These are phyloP conservation scores for Numida meleagris DNA, from an alignment of 2,113 vertebrate genomes.

Conservation along the genomic window DNA sequence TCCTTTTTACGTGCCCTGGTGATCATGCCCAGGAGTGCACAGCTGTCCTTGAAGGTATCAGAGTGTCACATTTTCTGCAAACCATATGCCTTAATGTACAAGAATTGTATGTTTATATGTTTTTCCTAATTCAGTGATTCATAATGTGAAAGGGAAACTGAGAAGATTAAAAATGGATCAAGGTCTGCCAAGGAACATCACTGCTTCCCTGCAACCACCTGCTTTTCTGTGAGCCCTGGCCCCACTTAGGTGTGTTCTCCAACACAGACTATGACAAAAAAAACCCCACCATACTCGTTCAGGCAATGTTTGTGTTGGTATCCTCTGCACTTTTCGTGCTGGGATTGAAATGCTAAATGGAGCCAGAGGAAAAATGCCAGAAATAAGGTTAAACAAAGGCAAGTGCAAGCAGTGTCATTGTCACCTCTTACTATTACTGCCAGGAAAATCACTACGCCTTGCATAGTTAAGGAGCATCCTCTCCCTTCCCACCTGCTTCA, in stretches of 20 bases:
- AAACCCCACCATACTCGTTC: rapidly evolving
- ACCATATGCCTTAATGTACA: neutral
- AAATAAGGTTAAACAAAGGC: neutral
- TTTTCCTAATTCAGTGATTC: neutral
- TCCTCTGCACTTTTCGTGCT: rapidly evolving
- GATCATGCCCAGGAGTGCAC: neutral
- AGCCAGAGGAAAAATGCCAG: neutral
- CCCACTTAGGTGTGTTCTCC: neutral
- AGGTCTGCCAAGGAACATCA: neutral
- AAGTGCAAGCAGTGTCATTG: neutral
- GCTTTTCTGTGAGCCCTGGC: neutral
- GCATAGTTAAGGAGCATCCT: neutral
- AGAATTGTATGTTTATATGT: neutral
- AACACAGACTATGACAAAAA: neutral
- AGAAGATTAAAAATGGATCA: neutral
- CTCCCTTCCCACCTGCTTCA: neutral
- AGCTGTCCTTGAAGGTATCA: neutral
- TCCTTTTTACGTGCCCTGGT: neutral
- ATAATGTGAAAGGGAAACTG: neutral
- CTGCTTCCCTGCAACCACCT: neutral
- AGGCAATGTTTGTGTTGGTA: neutral
- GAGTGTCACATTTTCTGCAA: neutral
- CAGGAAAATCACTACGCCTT: neutral
- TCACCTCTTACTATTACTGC: neutral
- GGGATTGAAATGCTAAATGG: neutral